Percentiles rank a stretch among this genome's conserved stretches.
Conservation (phyloP, 2,113 vertebrate species). For the Naja naja region DNA sequence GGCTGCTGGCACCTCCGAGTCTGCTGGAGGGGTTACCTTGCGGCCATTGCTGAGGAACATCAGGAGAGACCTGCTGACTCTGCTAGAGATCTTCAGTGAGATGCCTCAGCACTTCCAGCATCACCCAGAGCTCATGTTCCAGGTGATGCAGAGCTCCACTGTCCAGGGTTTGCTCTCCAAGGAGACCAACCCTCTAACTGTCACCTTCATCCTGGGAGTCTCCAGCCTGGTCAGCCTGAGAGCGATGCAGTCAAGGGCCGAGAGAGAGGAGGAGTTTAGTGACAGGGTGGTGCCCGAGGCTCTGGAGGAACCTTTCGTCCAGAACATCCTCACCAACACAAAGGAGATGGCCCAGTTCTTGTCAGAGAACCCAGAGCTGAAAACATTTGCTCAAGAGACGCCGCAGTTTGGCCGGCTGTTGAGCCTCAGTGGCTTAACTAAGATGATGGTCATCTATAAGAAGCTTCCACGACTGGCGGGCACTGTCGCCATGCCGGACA, state of each 20-base stretch:
- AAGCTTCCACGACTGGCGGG: background rate
- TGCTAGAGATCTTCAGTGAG: background rate
- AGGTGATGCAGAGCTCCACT: background rate
- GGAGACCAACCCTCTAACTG: background rate
- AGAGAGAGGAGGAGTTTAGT: background rate
- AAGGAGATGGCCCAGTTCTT: background rate
- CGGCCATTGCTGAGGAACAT: background rate
- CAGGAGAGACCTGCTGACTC: background rate
- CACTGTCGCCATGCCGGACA: accelerated
- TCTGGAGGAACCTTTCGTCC: background rate
- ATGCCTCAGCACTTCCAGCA: background rate
- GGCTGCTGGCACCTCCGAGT: accelerated
- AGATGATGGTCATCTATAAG: background rate
- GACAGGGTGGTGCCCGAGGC: background rate
- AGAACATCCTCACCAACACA: background rate
- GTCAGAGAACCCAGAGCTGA: background rate
- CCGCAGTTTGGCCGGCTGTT: background rate
- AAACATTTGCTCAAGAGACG: background rate
- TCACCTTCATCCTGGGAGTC: background rate
- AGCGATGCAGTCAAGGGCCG: background rate
- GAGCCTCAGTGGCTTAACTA: background rate
- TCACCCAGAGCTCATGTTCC: background rate
- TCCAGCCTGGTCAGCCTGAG: background rate
- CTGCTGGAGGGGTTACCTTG: too few species aligned
- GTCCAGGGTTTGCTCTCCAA: background rate